phyloP scores from a whole-genome alignment of 2,113 vertebrate genomes.

The Columbina picui region DNA sequence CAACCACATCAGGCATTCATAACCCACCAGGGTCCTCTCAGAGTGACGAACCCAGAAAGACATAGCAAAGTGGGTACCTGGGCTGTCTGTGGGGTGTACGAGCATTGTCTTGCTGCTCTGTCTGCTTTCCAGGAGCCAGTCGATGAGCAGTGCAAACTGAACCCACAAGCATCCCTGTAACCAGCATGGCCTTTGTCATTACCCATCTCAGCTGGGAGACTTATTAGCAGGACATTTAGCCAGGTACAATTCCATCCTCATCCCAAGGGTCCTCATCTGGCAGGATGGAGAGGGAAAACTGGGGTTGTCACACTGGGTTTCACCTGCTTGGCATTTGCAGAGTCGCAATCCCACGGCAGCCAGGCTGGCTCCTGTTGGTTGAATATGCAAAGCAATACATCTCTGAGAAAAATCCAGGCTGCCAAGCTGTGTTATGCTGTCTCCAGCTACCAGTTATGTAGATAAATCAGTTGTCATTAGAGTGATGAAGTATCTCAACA shows the following conservation, averaged over 20 bases:
- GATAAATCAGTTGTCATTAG: slow-evolving; percentile 17
- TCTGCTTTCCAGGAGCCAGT: not conserved
- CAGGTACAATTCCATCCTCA: not conserved
- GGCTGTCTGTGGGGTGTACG: not conserved
- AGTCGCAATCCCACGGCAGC: not conserved
- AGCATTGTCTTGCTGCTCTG: not conserved
- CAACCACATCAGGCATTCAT: rapidly evolving
- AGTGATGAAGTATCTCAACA: slow-evolving; percentile 6
- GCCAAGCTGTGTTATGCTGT: not conserved
- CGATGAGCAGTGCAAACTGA: rapidly evolving
- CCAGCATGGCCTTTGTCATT: not conserved
- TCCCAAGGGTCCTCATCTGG: not conserved
- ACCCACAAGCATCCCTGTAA: rapidly evolving
- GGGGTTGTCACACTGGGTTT: not conserved
- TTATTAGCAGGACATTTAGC: not conserved
- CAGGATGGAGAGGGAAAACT: not conserved
- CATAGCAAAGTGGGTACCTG: not conserved
- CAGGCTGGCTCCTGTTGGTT: slow-evolving; percentile 9
- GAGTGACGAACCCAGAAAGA: not conserved
- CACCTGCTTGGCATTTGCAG: not conserved
- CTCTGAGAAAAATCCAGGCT: slow-evolving; percentile 19
- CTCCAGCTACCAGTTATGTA: not conserved
- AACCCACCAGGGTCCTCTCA: not conserved
- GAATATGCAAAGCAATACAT: not conserved
- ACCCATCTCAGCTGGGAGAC: not conserved